Evolutionary conservation across 2,888 invertebrate species (phyloP), one percentile per base, ranked within the genome.

Genomic region (Ypsolopha sequella): DNA sequence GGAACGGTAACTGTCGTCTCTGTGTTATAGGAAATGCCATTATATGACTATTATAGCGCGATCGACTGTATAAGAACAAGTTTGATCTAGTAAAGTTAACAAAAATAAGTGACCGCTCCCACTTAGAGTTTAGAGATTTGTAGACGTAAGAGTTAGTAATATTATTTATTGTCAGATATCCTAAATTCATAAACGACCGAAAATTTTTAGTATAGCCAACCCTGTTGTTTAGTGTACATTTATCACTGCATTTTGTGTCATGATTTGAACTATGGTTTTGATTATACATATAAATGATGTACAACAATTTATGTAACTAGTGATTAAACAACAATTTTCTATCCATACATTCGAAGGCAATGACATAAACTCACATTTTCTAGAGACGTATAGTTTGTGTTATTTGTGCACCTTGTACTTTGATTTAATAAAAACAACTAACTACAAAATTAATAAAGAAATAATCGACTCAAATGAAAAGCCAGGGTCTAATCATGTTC

Each of bases 131-230:
- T 45, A 45, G 33, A 34, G 9, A 45, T 1, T 24, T 24, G 63
- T 60, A 63, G 62, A 62, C 61, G 65, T 64, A 65, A 65, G 59
- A 68, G 68, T 75, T 73, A 74, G 70, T 70, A 64, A 71, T 68
- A 77, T 84, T 86, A 86, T 86, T 84, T 86, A 86, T 86, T 85
- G 85, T 85, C 85, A 73, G 78, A 69, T 75, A 75, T 76, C 68
- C 70, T 81, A 77, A 78, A 79, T 79, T 77, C 76, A 72, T 76
- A 73, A n/a, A 70, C 61, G 73, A 75, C 67, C 72, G 66, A 71
- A 63, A 56, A 66, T 61, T n/a, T 14, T 41, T 39, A 64, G 62
- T 65, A 64, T 66, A 68, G 66, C 66, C 67, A 68, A 77, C 81
- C 80, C 81, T 82, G 84, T 80, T 66, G 66, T 68, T 8, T 49